A percentile compares a stretch with the other conserved stretches of the same genome.
phyloP scores from a whole-genome alignment of 2,113 vertebrate species.

The Colius striatus region DNA sequence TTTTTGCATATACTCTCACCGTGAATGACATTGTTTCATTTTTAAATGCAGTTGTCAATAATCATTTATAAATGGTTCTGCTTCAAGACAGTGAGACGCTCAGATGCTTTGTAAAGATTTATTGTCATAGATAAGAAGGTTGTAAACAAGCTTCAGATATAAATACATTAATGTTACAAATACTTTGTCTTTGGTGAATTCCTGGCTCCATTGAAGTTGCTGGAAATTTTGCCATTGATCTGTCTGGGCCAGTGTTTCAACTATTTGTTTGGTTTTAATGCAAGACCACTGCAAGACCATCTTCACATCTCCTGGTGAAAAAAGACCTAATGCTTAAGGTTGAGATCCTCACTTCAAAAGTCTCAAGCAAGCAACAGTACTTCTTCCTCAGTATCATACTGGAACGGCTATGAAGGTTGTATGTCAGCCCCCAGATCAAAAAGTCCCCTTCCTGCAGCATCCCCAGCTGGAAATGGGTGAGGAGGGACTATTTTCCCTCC shows the following conservation, averaged over 20 bases:
- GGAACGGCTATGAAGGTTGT: not conserved
- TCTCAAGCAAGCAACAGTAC: not conserved
- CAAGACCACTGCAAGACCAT: not conserved
- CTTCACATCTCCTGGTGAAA: not conserved
- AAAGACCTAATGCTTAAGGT: not conserved
- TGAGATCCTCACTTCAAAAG: not conserved
- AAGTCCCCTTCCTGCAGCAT: not conserved
- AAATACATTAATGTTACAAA: not conserved
- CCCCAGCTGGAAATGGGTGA: not conserved
- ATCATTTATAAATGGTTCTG: not conserved
- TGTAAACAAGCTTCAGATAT: not conserved
- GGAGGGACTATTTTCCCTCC: not conserved
- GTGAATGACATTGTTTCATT: not conserved
- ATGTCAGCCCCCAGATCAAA: not conserved
- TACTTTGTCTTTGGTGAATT: not conserved
- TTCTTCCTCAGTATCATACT: not conserved
- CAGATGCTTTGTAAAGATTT: not conserved
- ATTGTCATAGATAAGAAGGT: constrained; percentile 18
- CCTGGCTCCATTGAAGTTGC: not conserved
- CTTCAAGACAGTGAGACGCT: not conserved
- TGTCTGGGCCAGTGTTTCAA: not conserved
- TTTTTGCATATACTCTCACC: not conserved
- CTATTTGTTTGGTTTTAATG: not conserved
- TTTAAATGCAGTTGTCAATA: not conserved
- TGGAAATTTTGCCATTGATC: constrained; percentile 16